These are phyloP conservation scores for Cheilosia vernalis DNA, from an alignment of 2,888 invertebrate genomes.

Conservation along the genomic window DNA sequence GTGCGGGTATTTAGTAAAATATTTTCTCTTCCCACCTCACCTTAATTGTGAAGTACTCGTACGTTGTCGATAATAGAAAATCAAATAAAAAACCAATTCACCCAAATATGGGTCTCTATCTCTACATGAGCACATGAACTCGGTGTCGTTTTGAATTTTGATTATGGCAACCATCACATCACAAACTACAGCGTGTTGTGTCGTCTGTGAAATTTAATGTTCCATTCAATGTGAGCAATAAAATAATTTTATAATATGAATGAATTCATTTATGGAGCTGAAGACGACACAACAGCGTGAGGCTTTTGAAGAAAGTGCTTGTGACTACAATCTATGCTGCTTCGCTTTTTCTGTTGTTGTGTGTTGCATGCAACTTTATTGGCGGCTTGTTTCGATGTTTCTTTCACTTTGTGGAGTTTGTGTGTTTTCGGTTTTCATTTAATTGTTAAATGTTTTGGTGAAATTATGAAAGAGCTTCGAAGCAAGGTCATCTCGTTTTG, in stretches of 20 bases:
- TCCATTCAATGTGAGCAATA: conserved; percentile 17
- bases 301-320: conserved; percentile 47
- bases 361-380: conserved; percentile 12
- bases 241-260: background rate
- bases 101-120: conserved; percentile 4
- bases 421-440: background rate
- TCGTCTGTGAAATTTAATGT: conserved; percentile 1
- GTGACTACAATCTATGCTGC: conserved; percentile 12
- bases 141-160: conserved; percentile 23
- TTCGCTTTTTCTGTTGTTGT: background rate
- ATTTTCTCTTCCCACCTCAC: conserved; percentile 43
- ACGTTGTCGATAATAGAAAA: conserved; percentile 8
- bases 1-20: conserved; percentile 14
- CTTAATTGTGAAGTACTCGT: conserved; percentile 3
- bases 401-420: conserved; percentile 6
- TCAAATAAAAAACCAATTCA: background rate
- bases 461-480: conserved; percentile 23
- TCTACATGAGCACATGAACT: background rate
- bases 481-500: conserved; percentile 46
- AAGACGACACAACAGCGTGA: conserved; percentile 15
- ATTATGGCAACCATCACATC: conserved; percentile 50
- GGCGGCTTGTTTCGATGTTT: conserved; percentile 6
- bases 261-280: conserved; percentile 29
- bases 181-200: conserved; percentile 7
- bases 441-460: conserved; percentile 17